These are phyloP conservation scores for Seira sanloemensis DNA, from an alignment of 2,888 invertebrate genomes.

Conservation along the genomic window DNA sequence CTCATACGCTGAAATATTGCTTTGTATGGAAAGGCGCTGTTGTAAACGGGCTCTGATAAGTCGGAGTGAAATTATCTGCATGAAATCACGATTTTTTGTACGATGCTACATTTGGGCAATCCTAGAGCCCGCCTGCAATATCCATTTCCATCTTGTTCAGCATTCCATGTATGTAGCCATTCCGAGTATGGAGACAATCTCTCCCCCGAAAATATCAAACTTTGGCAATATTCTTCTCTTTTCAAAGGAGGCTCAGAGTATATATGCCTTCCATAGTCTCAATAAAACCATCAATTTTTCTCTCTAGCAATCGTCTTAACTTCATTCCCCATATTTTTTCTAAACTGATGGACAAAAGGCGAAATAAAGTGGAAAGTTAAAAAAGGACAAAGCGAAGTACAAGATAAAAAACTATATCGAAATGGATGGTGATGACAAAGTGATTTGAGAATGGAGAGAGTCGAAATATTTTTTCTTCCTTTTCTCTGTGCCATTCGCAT, in stretches of 20 bases:
- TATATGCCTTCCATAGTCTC: not conserved
- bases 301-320: not conserved
- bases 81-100: no score
- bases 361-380: conserved; percentile 59
- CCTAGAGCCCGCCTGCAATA: no score
- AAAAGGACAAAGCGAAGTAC: conserved; percentile 32
- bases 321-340: not conserved
- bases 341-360: not conserved
- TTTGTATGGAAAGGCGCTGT: no score
- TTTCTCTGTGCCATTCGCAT: conserved; percentile 13
- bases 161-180: no score
- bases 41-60: no score
- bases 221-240: conserved; percentile 52
- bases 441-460: conserved; percentile 6
- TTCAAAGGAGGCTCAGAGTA: not conserved
- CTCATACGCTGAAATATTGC: no score
- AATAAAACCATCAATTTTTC: not conserved
- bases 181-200: no score
- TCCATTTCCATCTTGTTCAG: no score
- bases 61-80: no score
- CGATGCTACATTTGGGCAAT: no score
- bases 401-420: conserved; percentile 35
- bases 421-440: conserved; percentile 25
- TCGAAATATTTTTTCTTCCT: not conserved
- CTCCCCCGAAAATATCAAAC: conserved; percentile 34